Conservation (phyloP, 2,888 invertebrate genomes). For the Epicampocera succincta region DNA sequence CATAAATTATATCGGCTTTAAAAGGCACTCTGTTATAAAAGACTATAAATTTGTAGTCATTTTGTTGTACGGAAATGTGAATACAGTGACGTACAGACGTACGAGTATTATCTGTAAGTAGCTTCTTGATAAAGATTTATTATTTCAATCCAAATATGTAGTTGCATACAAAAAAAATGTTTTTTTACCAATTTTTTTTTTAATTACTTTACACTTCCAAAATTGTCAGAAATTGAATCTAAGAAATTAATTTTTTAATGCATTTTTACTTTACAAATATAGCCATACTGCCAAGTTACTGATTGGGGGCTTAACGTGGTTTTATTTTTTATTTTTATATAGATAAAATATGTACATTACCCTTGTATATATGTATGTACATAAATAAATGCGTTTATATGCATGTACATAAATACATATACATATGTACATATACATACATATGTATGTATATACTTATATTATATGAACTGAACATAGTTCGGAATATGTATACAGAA, state of each 20-base stretch:
- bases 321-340: background rate
- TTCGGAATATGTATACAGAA: too few species aligned
- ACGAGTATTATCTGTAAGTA: too few species aligned
- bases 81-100: background rate
- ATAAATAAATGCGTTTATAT: too few species aligned
- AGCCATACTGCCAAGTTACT: conserved; percentile 6
- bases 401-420: too few species aligned
- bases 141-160: conserved; percentile 21
- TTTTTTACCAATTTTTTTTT: background rate
- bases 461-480: too few species aligned
- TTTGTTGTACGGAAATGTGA: conserved; percentile 3
- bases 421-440: too few species aligned
- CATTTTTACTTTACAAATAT: conserved; percentile 28
- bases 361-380: too few species aligned
- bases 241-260: background rate
- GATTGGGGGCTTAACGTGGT: too few species aligned
- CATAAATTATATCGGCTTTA: too few species aligned
- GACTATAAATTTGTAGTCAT: conserved; percentile 22
- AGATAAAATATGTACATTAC: too few species aligned
- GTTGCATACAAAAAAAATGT: background rate
- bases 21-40: too few species aligned
- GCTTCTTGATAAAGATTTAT: conserved; percentile 13
- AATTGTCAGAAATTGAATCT: conserved; percentile 18
- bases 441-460: too few species aligned
- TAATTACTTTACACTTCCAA: conserved; percentile 7